Conservation (phyloP, 2,113 vertebrate genomes). For the Balaenoptera acutorostrata region DNA sequence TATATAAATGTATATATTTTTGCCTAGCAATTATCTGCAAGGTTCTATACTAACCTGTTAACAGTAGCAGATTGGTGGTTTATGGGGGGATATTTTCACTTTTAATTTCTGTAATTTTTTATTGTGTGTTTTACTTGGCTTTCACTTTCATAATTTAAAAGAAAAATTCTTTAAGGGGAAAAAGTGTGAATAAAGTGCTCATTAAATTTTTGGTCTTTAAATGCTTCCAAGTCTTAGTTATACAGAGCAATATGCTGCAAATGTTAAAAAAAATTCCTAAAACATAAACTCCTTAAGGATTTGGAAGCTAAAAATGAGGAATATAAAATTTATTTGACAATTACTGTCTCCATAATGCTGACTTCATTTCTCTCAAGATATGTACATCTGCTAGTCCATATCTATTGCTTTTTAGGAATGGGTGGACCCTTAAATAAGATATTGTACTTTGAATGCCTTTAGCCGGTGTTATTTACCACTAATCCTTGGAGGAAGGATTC, state of each 20-base stretch:
- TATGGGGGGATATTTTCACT: background rate
- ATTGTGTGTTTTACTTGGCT: background rate
- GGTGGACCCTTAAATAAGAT: background rate
- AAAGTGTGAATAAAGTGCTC: background rate
- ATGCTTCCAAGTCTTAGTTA: background rate
- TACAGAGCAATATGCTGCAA: background rate
- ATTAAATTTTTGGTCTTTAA: slow-evolving; percentile 11
- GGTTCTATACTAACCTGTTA: background rate
- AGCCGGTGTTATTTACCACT: background rate
- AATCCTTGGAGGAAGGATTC: background rate
- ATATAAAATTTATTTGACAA: background rate
- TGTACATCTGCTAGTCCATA: background rate
- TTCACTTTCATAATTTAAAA: slow-evolving; percentile 8
- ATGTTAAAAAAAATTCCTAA: slow-evolving; percentile 36
- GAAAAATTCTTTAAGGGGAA: background rate
- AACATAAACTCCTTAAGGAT: background rate
- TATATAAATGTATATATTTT: background rate
- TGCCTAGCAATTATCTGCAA: background rate
- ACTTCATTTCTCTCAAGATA: slow-evolving; percentile 21
- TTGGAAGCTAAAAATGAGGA: slow-evolving; percentile 44
- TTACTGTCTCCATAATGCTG: background rate
- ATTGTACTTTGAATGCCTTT: slow-evolving; percentile 11
- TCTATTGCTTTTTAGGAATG: background rate
- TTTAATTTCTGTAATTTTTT: background rate
- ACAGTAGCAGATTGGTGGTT: background rate